Evolutionary conservation across 2,113 vertebrate genomes (phyloP).

Genomic region (Lonchura striata): DNA sequence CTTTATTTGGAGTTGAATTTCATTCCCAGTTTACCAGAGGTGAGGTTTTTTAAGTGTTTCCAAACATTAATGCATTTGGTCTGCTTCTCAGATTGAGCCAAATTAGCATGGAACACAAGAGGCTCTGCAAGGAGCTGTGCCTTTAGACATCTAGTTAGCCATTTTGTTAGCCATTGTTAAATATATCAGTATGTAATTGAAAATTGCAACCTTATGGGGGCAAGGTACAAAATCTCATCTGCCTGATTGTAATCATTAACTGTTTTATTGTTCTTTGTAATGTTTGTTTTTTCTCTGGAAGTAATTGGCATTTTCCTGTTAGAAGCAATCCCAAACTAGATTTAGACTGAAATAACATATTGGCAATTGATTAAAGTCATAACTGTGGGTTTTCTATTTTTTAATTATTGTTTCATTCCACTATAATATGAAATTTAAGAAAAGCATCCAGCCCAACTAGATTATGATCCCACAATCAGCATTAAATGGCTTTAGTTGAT

Average conservation of each 20-base stretch:
- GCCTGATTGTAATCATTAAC: not conserved
- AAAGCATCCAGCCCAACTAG: not conserved
- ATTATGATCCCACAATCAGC: not conserved
- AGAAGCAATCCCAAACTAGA: not conserved
- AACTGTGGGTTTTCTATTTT: not conserved
- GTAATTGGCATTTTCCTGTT: not conserved
- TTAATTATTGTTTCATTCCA: not conserved
- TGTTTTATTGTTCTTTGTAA: not conserved
- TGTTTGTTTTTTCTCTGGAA: not conserved
- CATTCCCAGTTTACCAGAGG: not conserved
- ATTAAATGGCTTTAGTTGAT: not conserved
- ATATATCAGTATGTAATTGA: rapidly evolving
- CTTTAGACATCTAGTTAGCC: not conserved
- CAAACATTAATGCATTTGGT: not conserved
- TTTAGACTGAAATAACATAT: not conserved
- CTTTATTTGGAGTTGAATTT: not conserved
- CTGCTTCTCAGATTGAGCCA: not conserved
- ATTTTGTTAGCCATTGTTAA: not conserved
- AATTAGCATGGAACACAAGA: not conserved
- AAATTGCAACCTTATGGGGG: not conserved
- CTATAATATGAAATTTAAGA: not conserved
- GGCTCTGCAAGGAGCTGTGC: not conserved
- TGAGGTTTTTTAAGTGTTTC: not conserved
- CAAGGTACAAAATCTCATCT: not conserved
- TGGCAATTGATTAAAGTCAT: not conserved